These are phyloP conservation scores for Capreolus pygargus DNA, from an alignment of 2,113 vertebrate genomes.

Conservation along the genomic window DNA sequence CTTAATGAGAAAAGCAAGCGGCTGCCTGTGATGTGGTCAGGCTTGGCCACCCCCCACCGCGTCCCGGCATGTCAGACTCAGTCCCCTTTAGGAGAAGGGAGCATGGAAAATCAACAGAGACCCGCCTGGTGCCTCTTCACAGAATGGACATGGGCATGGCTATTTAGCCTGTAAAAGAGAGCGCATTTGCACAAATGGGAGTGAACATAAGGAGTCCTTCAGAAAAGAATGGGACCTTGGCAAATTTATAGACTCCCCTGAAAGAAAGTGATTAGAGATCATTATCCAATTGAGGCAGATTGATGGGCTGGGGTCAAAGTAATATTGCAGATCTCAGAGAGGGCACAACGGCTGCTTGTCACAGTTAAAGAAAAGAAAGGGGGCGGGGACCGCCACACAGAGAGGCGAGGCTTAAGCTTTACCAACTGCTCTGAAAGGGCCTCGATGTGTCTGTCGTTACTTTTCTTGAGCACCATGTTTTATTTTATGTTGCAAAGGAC, in stretches of 20 bases:
- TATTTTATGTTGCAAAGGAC: conserved; percentile 52
- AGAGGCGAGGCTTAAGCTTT: conserved; percentile 70
- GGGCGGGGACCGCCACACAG: conserved; percentile 78
- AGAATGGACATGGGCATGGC: conserved; percentile 88
- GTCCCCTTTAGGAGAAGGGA: conserved; percentile 83
- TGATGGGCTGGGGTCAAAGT: conserved; percentile 99
- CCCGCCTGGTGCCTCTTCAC: conserved; percentile 79
- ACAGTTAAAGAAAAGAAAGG: conserved; percentile 81
- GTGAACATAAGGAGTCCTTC: conserved; percentile 98
- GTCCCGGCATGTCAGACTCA: conserved; percentile 87
- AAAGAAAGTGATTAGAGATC: conserved; percentile 99
- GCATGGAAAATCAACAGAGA: conserved; percentile 92
- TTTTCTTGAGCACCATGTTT: conserved; percentile 67
- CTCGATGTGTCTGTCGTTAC: conserved; percentile 5
- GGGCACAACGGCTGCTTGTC: conserved; percentile 97
- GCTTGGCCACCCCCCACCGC: conserved; percentile 83
- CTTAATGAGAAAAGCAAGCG: conserved; percentile 92
- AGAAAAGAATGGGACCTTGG: conserved; percentile 93
- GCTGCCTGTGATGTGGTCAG: conserved; percentile 82
- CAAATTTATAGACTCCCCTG: conserved; percentile 99
- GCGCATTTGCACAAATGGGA: conserved; percentile 91
- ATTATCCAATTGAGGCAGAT: conserved; percentile 99
- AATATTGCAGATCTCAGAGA: conserved; percentile 93
- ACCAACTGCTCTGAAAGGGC: conserved; percentile 66
- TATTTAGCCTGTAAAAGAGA: conserved; percentile 88